Evolutionary conservation across 1,140 invertebrate species (phyloP), one percentile per base, ranked within the genome.

Genomic region (Tribolium castaneum): DNA sequence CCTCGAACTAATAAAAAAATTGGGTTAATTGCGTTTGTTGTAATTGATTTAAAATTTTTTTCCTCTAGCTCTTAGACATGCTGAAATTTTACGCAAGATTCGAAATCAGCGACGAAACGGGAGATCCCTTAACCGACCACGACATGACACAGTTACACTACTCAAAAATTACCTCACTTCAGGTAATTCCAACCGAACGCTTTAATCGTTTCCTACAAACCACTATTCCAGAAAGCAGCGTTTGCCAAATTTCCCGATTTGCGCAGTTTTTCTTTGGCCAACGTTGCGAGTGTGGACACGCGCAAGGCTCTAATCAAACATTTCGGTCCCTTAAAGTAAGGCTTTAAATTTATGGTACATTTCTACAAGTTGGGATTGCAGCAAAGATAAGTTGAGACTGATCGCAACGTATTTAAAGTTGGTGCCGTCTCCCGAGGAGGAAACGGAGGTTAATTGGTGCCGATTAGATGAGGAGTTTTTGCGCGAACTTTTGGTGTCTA

Each of bases 61-160:
- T 85, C 82, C 91, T 91, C 19, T 89, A 99, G 94, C 88, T 99
- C 2, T 86, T 99, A 80, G 95, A 98, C 78, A 98, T 98, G 93
- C 87, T 99, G 7, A 97, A 97, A 86, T 99, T 99, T 84, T 99
- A 99, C 87, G 93, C 96, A 0, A 91, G 95, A 77, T 99, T 99
- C 89, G 99, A 99, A 88, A 99, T 99, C 75, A 98, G 96, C 87
- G 98, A 99, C 86, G 93, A 96, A 82, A 96, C 94, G 1, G 99
- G 99, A 0, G 96, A 99, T 86, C 95, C 97, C 0, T 89, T 99
- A 16, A 97, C 94, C 0, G 95, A 98, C 85, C 92, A 95, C 79
- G 95, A 99, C 84, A 97, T 99, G 91, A 97, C 95, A 19, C 91
- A 97, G 82, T 86, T 95, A 16, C 98, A 99, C 88, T 99, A 99